A percentile compares a stretch with the other conserved stretches of the same genome.
Conservation (phyloP, 2,113 vertebrate species). For the Anser brachyrhynchus region DNA sequence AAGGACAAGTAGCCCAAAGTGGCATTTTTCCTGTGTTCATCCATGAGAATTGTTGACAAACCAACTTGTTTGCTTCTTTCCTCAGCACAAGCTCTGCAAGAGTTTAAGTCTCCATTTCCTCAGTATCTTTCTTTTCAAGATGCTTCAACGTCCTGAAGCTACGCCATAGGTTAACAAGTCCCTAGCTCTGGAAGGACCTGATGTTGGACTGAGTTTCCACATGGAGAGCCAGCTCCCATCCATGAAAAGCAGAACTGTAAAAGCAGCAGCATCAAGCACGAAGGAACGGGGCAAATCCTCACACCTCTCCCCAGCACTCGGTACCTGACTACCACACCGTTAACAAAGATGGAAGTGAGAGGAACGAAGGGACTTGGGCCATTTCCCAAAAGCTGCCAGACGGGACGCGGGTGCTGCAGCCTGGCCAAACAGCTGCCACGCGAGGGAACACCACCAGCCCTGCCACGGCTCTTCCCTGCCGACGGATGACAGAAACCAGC, state of each 20-base stretch:
- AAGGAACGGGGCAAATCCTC: background rate
- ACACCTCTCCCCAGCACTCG: background rate
- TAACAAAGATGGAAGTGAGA: background rate
- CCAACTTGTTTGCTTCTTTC: background rate
- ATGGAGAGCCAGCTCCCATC: accelerated
- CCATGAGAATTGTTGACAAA: background rate
- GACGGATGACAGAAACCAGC: background rate
- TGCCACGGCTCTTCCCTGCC: background rate
- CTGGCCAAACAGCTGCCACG: background rate
- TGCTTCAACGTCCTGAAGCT: background rate
- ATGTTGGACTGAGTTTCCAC: background rate
- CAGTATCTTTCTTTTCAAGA: background rate
- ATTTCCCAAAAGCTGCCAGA: background rate
- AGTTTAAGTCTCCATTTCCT: background rate
- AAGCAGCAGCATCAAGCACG: background rate
- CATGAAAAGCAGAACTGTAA: background rate
- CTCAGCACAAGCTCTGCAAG: background rate
- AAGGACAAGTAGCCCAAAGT: background rate
- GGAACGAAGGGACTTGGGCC: background rate
- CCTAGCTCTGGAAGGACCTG: background rate
- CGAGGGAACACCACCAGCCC: background rate
- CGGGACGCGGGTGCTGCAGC: background rate
- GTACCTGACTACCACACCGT: background rate
- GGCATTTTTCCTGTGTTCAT: background rate
- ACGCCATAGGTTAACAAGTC: background rate